phyloP scores from a whole-genome alignment of 1,140 invertebrate species.

The Drosophila subpulchrella region DNA sequence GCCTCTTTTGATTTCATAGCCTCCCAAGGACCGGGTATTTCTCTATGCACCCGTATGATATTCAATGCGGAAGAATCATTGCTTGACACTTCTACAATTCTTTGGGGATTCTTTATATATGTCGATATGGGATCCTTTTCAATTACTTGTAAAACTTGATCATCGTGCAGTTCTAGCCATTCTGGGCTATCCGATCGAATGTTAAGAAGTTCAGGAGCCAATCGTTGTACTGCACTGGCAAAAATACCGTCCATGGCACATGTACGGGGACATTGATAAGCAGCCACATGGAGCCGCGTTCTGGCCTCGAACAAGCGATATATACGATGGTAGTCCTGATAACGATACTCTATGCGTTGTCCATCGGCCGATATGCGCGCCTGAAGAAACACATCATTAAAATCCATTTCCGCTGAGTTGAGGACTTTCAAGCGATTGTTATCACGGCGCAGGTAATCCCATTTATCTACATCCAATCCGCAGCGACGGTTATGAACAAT shows the following conservation, averaged over 20 bases:
- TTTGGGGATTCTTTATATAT: constrained; percentile 33
- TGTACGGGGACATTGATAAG: constrained; percentile 49
- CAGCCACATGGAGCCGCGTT: constrained; percentile 45
- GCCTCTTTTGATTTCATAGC: constrained; percentile 43
- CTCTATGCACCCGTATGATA: constrained; percentile 12
- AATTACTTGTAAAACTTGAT: constrained; percentile 32
- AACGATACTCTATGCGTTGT: constrained; percentile 73
- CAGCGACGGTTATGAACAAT: constrained; percentile 88
- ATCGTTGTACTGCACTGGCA: constrained; percentile 20
- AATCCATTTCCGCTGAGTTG: constrained; percentile 53
- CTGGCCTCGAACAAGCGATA: constrained; percentile 64
- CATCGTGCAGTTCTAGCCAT: constrained; percentile 48
- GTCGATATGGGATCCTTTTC: constrained; percentile 27
- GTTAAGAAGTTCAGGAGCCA: constrained; percentile 29
- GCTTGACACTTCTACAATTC: constrained; percentile 3
- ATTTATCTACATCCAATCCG: constrained; percentile 90
- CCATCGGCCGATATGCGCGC: constrained; percentile 63
- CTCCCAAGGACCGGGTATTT: constrained; percentile 47
- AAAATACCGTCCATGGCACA: constrained; percentile 40
- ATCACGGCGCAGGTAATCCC: constrained; percentile 89
- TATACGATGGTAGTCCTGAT: constrained; percentile 68
- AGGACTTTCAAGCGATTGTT: constrained; percentile 65
- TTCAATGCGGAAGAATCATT: background rate
- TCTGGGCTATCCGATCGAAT: constrained; percentile 19
- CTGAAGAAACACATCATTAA: constrained; percentile 61